These are phyloP conservation scores for Steromphala cineraria DNA, from an alignment of 2,888 invertebrate species.

Conservation along the genomic window DNA sequence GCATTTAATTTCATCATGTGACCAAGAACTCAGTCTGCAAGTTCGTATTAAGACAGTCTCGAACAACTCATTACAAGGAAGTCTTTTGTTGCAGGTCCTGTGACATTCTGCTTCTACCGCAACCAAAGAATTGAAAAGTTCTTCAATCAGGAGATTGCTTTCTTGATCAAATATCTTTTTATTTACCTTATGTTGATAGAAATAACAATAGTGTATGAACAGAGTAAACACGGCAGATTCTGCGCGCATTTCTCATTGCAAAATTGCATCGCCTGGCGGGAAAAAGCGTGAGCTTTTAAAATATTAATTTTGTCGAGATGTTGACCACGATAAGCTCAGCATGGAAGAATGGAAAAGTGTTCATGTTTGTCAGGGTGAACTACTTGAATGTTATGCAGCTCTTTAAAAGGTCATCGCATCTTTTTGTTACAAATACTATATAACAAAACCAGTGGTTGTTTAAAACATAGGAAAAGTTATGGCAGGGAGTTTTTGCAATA, in stretches of 20 bases:
- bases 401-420: no score
- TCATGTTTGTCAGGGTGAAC: no score
- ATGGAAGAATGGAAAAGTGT: neutral
- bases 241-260: neutral
- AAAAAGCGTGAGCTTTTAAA: neutral
- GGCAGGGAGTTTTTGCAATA: no score
- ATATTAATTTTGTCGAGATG: neutral
- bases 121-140: neutral
- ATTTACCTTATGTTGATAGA: neutral
- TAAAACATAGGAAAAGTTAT: no score
- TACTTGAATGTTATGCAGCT: no score
- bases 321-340: neutral
- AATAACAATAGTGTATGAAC: neutral
- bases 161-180: neutral
- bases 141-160: slow-evolving; percentile 12
- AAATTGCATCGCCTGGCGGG: neutral
- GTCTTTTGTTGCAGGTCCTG: neutral
- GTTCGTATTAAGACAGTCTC: neutral
- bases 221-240: neutral
- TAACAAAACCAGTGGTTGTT: no score
- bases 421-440: no score
- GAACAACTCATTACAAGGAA: neutral
- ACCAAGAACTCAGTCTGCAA: neutral
- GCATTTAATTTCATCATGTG: neutral
- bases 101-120: neutral